A percentile compares a stretch with the other conserved stretches of the same genome.
These are phyloP conservation scores for Stichopus chloronotus DNA, from an alignment of 35 echinoderm and acorn worm genomes.

Conservation along the genomic window DNA sequence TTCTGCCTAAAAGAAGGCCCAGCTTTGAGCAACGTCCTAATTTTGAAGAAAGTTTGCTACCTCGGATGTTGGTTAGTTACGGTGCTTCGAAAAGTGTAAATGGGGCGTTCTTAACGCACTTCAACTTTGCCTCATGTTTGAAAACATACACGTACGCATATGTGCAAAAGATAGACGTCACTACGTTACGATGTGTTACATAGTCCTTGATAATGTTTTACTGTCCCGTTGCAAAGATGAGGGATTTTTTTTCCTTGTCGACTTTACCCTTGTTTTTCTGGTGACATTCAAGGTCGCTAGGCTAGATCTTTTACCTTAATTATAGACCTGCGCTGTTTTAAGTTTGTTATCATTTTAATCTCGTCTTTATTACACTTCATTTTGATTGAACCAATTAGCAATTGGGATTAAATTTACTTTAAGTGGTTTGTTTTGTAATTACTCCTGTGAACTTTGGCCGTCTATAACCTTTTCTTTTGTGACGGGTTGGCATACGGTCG, in stretches of 20 bases:
- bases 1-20: no score
- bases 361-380: constrained; percentile 28
- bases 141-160: no score
- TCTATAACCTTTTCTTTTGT: neutral
- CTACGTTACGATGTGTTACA: no score
- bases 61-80: no score
- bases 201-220: no score
- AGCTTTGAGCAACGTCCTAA: no score
- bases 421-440: constrained; percentile 47
- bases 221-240: no score
- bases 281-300: neutral
- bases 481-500: neutral
- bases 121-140: no score
- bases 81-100: no score
- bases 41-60: no score
- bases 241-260: neutral
- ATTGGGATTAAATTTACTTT: constrained; percentile 21
- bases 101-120: no score
- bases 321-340: neutral
- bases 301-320: neutral
- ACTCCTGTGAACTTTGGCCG: constrained; percentile 7
- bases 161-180: no score
- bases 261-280: neutral
- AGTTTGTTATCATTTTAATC: neutral
- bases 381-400: constrained; percentile 37